Evolutionary conservation across 2,888 invertebrate species (phyloP), one percentile per base, ranked within the genome.

Genomic region (Acronicta leporina): DNA sequence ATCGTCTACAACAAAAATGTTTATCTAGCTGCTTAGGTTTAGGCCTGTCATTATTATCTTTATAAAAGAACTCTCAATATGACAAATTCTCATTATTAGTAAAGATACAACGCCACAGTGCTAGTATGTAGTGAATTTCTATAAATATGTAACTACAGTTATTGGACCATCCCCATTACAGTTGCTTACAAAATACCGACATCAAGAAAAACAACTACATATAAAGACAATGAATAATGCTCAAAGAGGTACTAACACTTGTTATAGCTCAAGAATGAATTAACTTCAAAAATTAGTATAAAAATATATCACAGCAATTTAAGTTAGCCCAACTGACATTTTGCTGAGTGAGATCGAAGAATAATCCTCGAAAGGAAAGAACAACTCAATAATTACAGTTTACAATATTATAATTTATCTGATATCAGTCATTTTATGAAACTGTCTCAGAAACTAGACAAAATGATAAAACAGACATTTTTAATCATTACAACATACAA

Each of bases 221-320:
- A 87, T 84, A 87, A 83, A 80, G 79, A 83, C 77, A 83, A 80
- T 77, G 77, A 84, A 82, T 79, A 68, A 20, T 68, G 63, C 57
- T 77, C 75, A 83, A 86, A 85, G 84, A 84, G 80, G 82, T 80
- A 84, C 83, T 85, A 82, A 75, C 78, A 77, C 66, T 81, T 80
- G n/a, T 82, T 82, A 75, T 80, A 85, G 85, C 81, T 87, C 86
- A 83, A 84, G 83, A 82, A 78, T 77, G 81, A 82, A 84, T 81
- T 79, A 80, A 86, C 82, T 85, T 87, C 85, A 85, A 85, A 82
- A 90, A 89, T 86, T 85, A 89, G 87, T 89, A 91, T 84, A 92
- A 92, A 86, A 91, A 92, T 91, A 92, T 94, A 94, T 94, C 94
- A 94, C 93, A 94, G 93, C 90, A 92, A 92, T 92, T 92, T 88